phyloP scores from a whole-genome alignment of 2,113 vertebrate genomes.

The Cariama cristata region DNA sequence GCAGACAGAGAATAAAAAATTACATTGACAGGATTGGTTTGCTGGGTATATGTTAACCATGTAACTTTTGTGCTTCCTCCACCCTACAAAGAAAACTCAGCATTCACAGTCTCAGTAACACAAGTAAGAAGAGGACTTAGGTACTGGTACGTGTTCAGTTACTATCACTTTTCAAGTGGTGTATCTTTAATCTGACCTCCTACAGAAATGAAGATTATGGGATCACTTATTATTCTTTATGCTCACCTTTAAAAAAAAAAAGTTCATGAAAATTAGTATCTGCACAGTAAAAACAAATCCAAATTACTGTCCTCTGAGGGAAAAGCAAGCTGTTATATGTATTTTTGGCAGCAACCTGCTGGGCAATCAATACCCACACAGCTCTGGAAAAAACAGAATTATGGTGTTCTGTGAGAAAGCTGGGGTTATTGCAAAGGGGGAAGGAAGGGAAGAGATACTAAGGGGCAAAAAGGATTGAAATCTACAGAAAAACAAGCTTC shows the following conservation, averaged over 20 bases:
- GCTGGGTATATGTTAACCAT: not conserved
- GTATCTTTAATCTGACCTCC: not conserved
- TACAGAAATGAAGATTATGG: not conserved
- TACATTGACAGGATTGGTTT: not conserved
- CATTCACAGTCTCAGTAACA: not conserved
- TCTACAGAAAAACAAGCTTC: not conserved
- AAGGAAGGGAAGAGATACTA: not conserved
- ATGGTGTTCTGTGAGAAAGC: not conserved
- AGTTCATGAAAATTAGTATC: not conserved
- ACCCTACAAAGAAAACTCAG: not conserved
- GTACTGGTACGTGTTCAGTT: not conserved
- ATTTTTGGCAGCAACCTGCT: conserved; percentile 32
- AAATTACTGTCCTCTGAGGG: not conserved
- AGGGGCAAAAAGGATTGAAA: not conserved
- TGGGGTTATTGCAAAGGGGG: not conserved
- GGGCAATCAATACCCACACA: conserved; percentile 31
- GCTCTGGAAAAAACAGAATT: not conserved
- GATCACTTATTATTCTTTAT: not conserved
- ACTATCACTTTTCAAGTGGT: not conserved
- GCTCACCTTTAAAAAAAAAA: not conserved
- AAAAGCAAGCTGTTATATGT: not conserved
- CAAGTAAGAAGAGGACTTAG: not conserved
- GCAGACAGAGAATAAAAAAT: not conserved
- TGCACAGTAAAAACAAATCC: not conserved
- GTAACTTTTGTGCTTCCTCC: not conserved